phyloP scores from a whole-genome alignment of 2,797 vertebrate species.

The Coregonus ussuriensis region DNA sequence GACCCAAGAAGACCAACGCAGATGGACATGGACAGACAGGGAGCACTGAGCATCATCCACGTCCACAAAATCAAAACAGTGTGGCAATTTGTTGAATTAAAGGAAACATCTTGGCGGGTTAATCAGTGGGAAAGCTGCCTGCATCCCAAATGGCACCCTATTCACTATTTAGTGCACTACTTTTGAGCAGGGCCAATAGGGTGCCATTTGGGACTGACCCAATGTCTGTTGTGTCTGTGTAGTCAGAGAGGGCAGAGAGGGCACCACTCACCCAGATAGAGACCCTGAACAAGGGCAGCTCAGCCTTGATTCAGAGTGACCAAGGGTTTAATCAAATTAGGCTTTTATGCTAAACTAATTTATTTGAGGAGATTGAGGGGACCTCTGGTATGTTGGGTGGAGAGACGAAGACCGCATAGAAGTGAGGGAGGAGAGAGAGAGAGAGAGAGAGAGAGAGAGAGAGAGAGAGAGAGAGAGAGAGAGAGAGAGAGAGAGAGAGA shows the following conservation, averaged over 20 bases:
- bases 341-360: constrained; percentile 21
- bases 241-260: constrained; percentile 65
- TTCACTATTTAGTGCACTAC: not conserved
- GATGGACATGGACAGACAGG: not conserved
- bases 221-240: not conserved
- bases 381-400: constrained; percentile 5
- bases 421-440: not conserved
- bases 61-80: not conserved
- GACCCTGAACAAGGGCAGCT: constrained; percentile 53
- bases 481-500: not conserved
- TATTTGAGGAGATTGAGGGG: constrained; percentile 20
- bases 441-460: not conserved
- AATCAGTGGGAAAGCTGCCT: not conserved
- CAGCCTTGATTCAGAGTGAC: constrained; percentile 25
- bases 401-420: not conserved
- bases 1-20: not conserved
- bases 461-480: not conserved
- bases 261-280: constrained; percentile 68
- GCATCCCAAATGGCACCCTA: not conserved
- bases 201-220: not conserved
- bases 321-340: constrained; percentile 28
- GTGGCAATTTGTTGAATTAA: constrained; percentile 12
- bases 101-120: not conserved
- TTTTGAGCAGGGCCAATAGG: not conserved
- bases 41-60: not conserved